Base-by-base conservation (phyloP, 2,797 vertebrate genomes). In the Mastacembelus armatus region DNA sequence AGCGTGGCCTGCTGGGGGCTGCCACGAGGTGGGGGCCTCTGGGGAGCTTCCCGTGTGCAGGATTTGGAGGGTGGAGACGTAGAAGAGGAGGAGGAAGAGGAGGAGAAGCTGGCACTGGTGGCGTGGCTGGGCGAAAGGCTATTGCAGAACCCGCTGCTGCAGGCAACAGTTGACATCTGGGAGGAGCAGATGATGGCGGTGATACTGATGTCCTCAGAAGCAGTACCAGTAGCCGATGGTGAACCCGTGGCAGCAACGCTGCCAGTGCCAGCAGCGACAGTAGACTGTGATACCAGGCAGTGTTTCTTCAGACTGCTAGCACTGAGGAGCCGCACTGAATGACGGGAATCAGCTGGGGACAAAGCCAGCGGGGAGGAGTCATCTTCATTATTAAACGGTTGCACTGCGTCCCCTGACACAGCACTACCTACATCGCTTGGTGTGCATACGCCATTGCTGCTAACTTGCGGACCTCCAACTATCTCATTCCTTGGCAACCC, bases 371-470 rank as follows among this genome's bases (percentile, higher is more conserved):
- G 93, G 94, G 95, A 94, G 93, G 95, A 95, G 94, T 91, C 92
- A 81, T 94, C 93, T 93, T 96, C 96, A 81, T 95, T 95, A 94
- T 96, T 96, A 95, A 98, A 95, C 85, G 95, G 89, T 91, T 96
- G 97, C 56, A 94, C 93, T 68, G 95, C 92, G 78, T 96, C 92
- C 57, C 85, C 87, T 68, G 94, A 84, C 93, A 92, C 77, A 87
- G 92, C 80, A 32, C 71, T 42, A 42, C 77, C 77, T 35, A 83
- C 61, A 35, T 68, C 40, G 29, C 74, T 83, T 24, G 67, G 63
- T 50, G 74, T 36, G 58, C 84, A 77, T 15, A 77, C 57, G 74
- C 78, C 69, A 24, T 60, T 60, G 70, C 59, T 77, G 92, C 93
- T 90, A 89, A 90, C 90, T 70, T 91, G 93, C 7, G 91, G 72